A percentile compares a stretch with the other conserved stretches of the same genome.
phyloP scores from a whole-genome alignment of 2,888 invertebrate genomes.

The Melolontha melolontha region DNA sequence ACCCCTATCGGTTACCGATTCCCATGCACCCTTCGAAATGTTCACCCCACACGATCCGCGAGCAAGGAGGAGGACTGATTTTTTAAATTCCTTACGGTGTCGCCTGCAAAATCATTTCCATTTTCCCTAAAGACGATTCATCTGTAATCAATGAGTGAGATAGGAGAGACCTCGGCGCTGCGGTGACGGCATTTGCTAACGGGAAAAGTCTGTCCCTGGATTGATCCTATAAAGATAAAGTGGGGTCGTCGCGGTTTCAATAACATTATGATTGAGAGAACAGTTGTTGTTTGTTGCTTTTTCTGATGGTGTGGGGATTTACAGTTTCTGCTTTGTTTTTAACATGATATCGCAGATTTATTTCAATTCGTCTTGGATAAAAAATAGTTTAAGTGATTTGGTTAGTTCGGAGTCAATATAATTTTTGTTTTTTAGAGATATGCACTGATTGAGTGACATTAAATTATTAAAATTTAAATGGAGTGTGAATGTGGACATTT shows the following conservation, averaged over 20 bases:
- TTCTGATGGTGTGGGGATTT: background rate
- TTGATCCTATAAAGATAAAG: slow-evolving; percentile 44
- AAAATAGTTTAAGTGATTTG: too few relatives aligned
- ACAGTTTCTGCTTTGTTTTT: too few relatives aligned
- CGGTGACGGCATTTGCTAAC: slow-evolving; percentile 47
- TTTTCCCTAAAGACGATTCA: slow-evolving; percentile 53
- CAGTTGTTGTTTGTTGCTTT: slow-evolving; percentile 32
- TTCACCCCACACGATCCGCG: slow-evolving; percentile 42
- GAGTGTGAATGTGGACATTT: too few relatives aligned
- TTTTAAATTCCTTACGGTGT: slow-evolving; percentile 60
- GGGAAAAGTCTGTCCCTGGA: slow-evolving; percentile 46
- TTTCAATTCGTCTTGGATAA: too few relatives aligned
- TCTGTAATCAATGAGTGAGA: slow-evolving; percentile 53
- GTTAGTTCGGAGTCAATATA: too few relatives aligned
- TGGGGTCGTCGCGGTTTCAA: slow-evolving; percentile 38
- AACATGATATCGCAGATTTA: too few relatives aligned
- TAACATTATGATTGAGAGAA: slow-evolving; percentile 40
- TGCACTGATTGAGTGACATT: too few relatives aligned
- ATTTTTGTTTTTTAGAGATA: too few relatives aligned
- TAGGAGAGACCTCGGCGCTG: slow-evolving; percentile 3
- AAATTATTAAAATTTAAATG: too few relatives aligned
- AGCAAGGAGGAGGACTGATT: slow-evolving; percentile 56
- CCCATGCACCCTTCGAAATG: slow-evolving; percentile 15
- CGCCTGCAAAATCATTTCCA: slow-evolving; percentile 59
- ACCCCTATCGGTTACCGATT: slow-evolving; percentile 44